phyloP scores from a whole-genome alignment of 1,140 invertebrate genomes.

The Drosophila bocki region DNA sequence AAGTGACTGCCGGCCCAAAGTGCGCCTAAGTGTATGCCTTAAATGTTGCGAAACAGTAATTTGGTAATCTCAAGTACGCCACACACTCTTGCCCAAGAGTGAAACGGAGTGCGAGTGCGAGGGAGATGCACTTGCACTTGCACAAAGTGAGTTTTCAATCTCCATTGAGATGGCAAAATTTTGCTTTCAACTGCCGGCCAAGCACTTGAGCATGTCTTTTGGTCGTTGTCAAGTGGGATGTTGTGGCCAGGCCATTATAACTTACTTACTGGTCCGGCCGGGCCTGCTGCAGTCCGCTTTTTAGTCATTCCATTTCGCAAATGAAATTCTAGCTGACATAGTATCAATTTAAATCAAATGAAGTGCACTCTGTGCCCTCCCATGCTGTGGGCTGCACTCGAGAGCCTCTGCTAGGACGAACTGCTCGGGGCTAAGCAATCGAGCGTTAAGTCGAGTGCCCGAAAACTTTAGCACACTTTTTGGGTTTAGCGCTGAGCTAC shows the following conservation, averaged over 20 bases:
- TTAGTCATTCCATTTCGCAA: constrained; percentile 64
- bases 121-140: constrained; percentile 17
- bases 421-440: constrained; percentile 55
- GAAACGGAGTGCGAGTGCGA: neutral
- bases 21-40: constrained; percentile 47
- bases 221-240: constrained; percentile 71
- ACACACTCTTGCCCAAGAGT: constrained; percentile 10
- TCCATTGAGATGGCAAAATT: constrained; percentile 72
- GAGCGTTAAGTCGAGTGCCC: constrained; percentile 66
- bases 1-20: constrained; percentile 29
- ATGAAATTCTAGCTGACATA: constrained; percentile 77
- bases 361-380: constrained; percentile 70
- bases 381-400: constrained; percentile 23
- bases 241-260: constrained; percentile 82
- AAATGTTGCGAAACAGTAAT: constrained; percentile 64
- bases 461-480: constrained; percentile 72
- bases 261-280: constrained; percentile 47
- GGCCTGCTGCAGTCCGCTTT: constrained; percentile 18
- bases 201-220: constrained; percentile 81
- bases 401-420: constrained; percentile 36
- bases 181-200: constrained; percentile 60
- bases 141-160: constrained; percentile 52
- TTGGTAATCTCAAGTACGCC: constrained; percentile 54
- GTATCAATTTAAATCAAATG: constrained; percentile 83
- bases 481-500: constrained; percentile 1